Percentiles rank a stretch among this genome's conserved stretches.
Evolutionary conservation across 2,888 invertebrate genomes (phyloP).

Genomic region (Ischnura elegans): DNA sequence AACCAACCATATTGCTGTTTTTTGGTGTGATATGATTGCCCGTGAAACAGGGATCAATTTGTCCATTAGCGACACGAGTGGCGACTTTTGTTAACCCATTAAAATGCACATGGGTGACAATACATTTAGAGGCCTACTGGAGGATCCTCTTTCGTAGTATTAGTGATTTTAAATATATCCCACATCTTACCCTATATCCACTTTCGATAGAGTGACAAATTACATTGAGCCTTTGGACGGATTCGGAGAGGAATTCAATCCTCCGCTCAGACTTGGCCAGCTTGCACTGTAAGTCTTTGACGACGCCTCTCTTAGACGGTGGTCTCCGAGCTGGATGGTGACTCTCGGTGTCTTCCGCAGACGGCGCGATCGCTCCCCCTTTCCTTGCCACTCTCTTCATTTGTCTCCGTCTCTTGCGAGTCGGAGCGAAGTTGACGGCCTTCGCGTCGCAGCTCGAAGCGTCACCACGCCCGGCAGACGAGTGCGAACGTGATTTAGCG

Average conservation of each 20-base stretch:
- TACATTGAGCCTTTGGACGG: not conserved
- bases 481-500: not conserved
- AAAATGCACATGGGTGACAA: too few relatives aligned
- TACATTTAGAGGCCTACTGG: too few relatives aligned
- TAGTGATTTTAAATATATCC: not conserved
- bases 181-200: conserved; percentile 39
- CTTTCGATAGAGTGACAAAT: conserved; percentile 58
- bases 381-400: not conserved
- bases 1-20: too few relatives aligned
- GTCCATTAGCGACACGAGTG: too few relatives aligned
- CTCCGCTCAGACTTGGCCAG: conserved; percentile 6
- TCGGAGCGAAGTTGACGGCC: not conserved
- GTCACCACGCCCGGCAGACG: not conserved
- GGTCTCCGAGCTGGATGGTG: not conserved
- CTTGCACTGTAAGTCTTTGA: conserved; percentile 20
- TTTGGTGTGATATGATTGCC: too few relatives aligned
- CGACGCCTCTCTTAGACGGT: not conserved
- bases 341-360: not conserved
- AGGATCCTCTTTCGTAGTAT: too few relatives aligned
- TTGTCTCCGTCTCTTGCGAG: conserved; percentile 30
- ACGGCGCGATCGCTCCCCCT: not conserved
- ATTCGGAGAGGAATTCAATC: not conserved
- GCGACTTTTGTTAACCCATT: too few relatives aligned
- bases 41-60: too few relatives aligned
- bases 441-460: not conserved